Evolutionary conservation across 1,140 invertebrate genomes (phyloP).

Genomic region (Cydia pomonella): DNA sequence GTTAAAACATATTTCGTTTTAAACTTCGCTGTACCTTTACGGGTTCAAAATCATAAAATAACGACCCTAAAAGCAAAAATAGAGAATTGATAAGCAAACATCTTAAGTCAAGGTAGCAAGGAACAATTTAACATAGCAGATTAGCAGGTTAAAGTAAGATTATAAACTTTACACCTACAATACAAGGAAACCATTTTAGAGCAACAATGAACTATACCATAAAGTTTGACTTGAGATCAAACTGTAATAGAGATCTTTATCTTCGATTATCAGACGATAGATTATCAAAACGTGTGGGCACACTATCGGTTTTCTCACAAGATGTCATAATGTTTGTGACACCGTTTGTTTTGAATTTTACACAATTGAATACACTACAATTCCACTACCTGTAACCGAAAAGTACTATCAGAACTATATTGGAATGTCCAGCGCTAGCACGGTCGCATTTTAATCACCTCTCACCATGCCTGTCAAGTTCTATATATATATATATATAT

Average conservation of each 20-base stretch:
- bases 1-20: neutral
- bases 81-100: neutral
- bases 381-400: no score
- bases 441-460: no score
- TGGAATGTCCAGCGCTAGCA: no score
- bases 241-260: slow-evolving; percentile 7
- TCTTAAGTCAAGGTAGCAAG: neutral
- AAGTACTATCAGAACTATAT: no score
- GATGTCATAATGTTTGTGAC: neutral
- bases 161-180: slow-evolving; percentile 18
- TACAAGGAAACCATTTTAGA: slow-evolving; percentile 29
- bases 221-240: neutral
- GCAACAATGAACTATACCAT: slow-evolving; percentile 3
- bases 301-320: neutral
- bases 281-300: neutral
- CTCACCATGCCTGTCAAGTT: no score
- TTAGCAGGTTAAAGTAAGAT: neutral
- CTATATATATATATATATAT: no score
- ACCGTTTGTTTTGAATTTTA: neutral
- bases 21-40: neutral
- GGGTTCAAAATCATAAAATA: slow-evolving; percentile 17
- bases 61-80: neutral
- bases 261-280: neutral
- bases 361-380: no score
- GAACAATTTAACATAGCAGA: neutral